These are phyloP conservation scores for Hydrotaea cyrtoneurina DNA, from an alignment of 2,888 invertebrate genomes.

Conservation along the genomic window DNA sequence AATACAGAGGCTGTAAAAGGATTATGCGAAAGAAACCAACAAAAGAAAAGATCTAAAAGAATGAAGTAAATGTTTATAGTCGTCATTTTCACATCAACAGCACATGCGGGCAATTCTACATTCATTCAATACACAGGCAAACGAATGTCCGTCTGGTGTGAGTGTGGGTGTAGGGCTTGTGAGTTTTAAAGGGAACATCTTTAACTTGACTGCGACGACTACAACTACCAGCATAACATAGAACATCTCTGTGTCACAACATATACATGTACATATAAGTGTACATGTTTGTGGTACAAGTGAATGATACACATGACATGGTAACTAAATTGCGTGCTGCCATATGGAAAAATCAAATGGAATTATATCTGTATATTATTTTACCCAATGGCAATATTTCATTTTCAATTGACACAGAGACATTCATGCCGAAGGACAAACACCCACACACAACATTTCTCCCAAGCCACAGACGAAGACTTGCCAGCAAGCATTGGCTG, in stretches of 20 bases:
- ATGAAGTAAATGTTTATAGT: slow-evolving; percentile 42
- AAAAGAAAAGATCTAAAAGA: not conserved
- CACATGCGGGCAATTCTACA: slow-evolving; percentile 32
- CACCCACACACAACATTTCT: not conserved
- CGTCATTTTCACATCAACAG: slow-evolving; percentile 51
- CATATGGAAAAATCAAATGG: slow-evolving; percentile 62
- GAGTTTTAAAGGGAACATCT: not conserved
- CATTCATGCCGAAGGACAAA: not conserved
- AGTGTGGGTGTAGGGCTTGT: not conserved
- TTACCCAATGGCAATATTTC: slow-evolving; percentile 53
- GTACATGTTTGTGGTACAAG: not conserved
- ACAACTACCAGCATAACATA: not conserved
- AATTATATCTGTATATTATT: slow-evolving; percentile 55
- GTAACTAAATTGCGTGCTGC: slow-evolving; percentile 51
- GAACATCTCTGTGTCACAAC: not conserved
- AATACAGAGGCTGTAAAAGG: not conserved
- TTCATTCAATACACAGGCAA: slow-evolving; percentile 18
- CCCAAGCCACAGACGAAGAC: not conserved
- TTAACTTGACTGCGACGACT: slow-evolving; percentile 21
- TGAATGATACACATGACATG: not conserved
- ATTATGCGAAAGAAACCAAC: not conserved
- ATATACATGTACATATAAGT: not conserved
- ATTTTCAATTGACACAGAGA: slow-evolving; percentile 50
- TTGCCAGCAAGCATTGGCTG: too few relatives aligned
- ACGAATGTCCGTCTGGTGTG: not conserved